Conservation (phyloP, 2,888 invertebrate species). For the Galerucella nymphaeae region DNA sequence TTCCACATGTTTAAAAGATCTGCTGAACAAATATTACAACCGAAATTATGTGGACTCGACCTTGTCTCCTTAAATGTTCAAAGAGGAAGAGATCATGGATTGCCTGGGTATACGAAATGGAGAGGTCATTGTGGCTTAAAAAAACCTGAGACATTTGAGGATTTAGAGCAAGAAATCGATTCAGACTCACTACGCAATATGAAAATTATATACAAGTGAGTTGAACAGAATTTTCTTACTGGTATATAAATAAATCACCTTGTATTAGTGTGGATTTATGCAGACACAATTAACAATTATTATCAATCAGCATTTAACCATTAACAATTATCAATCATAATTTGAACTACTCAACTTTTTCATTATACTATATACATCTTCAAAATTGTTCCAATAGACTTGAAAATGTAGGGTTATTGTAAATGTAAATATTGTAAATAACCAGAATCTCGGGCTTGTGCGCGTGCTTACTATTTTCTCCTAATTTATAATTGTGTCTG, state of each 20-base stretch:
- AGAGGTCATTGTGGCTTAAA: constrained; percentile 79
- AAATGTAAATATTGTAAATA: no score
- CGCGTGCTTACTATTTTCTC: no score
- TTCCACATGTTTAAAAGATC: constrained; percentile 74
- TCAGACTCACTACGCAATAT: constrained; percentile 73
- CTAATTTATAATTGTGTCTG: no score
- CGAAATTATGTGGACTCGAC: constrained; percentile 78
- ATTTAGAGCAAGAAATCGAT: constrained; percentile 75
- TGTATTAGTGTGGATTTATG: no score
- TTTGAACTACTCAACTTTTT: no score
- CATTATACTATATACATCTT: no score
- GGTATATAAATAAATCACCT: background rate
- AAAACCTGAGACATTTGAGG: constrained; percentile 71
- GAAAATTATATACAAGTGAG: constrained; percentile 72
- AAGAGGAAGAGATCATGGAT: constrained; percentile 88
- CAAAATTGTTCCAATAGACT: no score
- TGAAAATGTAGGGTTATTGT: no score
- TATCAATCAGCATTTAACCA: no score
- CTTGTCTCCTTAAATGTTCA: constrained; percentile 90
- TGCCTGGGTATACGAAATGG: constrained; percentile 83
- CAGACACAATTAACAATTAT: no score
- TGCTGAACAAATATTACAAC: constrained; percentile 42
- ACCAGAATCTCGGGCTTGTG: no score
- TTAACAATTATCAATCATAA: no score
- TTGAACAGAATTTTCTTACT: background rate